A percentile compares a stretch with the other conserved stretches of the same genome.
These are phyloP conservation scores for Arvicanthis niloticus DNA, from an alignment of 2,113 vertebrate species.

Conservation along the genomic window DNA sequence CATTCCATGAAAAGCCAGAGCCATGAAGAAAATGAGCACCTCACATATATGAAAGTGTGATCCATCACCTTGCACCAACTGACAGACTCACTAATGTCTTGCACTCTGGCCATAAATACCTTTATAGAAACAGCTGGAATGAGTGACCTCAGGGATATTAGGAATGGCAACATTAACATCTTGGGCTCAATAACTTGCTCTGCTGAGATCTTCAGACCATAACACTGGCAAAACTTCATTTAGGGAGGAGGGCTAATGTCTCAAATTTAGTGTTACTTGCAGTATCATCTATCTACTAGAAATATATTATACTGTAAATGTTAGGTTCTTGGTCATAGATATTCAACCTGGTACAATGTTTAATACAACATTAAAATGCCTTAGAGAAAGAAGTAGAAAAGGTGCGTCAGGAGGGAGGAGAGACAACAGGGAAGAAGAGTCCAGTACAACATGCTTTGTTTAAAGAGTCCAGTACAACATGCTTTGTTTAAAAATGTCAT, in stretches of 20 bases:
- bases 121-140: background rate
- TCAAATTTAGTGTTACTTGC: background rate
- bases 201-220: background rate
- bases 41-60: background rate
- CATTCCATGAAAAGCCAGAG: background rate
- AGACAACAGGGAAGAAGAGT: background rate
- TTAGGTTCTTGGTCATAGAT: background rate
- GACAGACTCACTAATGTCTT: background rate
- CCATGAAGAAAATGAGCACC: background rate
- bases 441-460: background rate
- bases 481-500: background rate
- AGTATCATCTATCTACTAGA: background rate
- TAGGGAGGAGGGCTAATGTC: background rate
- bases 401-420: too few species aligned
- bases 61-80: background rate
- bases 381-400: background rate
- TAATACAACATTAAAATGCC: background rate
- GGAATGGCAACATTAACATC: background rate
- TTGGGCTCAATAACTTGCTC: background rate
- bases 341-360: background rate
- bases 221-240: conserved; percentile 31
- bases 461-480: background rate
- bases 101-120: background rate
- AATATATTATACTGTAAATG: background rate
- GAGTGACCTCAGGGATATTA: background rate